A percentile compares a stretch with the other conserved stretches of the same genome.
Conservation (phyloP, 2,797 vertebrate genomes). For the Orestias chungarensis region DNA sequence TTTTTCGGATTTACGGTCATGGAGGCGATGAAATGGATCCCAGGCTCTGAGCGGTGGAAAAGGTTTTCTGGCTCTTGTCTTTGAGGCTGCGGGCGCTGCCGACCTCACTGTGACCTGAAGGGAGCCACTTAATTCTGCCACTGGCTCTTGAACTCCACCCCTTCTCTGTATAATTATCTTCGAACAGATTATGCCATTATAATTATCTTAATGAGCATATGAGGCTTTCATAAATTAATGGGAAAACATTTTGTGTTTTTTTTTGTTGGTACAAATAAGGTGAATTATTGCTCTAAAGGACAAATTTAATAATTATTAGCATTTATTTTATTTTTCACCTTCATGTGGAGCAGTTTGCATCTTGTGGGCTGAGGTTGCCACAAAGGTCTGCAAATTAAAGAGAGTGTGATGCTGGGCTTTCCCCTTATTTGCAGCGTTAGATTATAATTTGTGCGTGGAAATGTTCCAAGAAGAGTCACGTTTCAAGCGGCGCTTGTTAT, state of each 20-base stretch:
- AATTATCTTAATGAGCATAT: conserved; percentile 67
- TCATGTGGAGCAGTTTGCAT: background rate
- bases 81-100: conserved; percentile 56
- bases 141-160: conserved; percentile 57
- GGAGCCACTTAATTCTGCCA: conserved; percentile 57
- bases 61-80: conserved; percentile 53
- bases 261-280: conserved; percentile 28
- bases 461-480: background rate
- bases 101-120: conserved; percentile 74
- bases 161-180: conserved; percentile 60
- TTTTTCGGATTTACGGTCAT: conserved; percentile 61
- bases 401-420: conserved; percentile 1
- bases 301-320: background rate
- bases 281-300: conserved; percentile 9
- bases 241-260: conserved; percentile 39
- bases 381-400: background rate
- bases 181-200: conserved; percentile 51
- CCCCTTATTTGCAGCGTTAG: background rate
- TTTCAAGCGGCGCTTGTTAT: background rate
- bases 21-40: conserved; percentile 62
- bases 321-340: conserved; percentile 3
- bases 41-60: conserved; percentile 49
- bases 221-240: conserved; percentile 53
- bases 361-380: background rate
- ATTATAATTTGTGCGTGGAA: background rate